Evolutionary conservation across 2,113 vertebrate genomes (phyloP).

Genomic region (Hippolais icterina): DNA sequence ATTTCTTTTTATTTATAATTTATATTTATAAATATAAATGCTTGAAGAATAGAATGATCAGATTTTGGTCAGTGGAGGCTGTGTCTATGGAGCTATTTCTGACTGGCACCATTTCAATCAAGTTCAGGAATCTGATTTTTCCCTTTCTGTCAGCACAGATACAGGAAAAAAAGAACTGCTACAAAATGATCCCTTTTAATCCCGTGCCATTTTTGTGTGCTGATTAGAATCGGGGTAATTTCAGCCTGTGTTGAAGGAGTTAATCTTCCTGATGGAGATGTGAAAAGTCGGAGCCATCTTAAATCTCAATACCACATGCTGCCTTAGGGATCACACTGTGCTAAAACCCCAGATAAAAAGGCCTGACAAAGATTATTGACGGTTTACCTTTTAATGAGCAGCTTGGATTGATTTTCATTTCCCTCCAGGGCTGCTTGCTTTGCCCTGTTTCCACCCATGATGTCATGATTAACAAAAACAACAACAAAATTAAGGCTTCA

Average conservation of each 20-base stretch:
- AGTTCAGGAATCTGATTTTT: not conserved
- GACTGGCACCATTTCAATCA: not conserved
- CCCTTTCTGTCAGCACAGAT: not conserved
- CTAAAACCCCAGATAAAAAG: conserved; percentile 82
- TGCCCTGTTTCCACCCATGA: conserved; percentile 71
- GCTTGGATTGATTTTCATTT: conserved; percentile 79
- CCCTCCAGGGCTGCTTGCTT: conserved; percentile 72
- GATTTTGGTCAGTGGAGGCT: not conserved
- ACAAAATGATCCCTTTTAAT: conserved; percentile 24
- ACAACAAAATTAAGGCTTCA: conserved; percentile 57
- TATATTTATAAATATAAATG: not conserved
- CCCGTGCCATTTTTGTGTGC: not conserved
- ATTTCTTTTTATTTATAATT: not conserved
- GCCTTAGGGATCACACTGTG: conserved; percentile 77
- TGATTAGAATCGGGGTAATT: conserved; percentile 45
- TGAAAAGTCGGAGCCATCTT: conserved; percentile 66
- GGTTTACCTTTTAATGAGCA: conserved; percentile 84
- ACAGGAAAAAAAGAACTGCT: not conserved
- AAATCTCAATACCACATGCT: conserved; percentile 73
- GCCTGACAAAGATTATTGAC: conserved; percentile 84
- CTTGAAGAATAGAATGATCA: not conserved
- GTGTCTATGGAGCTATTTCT: not conserved
- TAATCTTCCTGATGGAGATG: conserved; percentile 72
- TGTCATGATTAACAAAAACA: conserved; percentile 69
- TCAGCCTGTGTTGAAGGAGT: conserved; percentile 65